Percentiles rank a stretch among this genome's conserved stretches.
phyloP scores from a whole-genome alignment of 2,888 invertebrate species.

The Gari tellinella region DNA sequence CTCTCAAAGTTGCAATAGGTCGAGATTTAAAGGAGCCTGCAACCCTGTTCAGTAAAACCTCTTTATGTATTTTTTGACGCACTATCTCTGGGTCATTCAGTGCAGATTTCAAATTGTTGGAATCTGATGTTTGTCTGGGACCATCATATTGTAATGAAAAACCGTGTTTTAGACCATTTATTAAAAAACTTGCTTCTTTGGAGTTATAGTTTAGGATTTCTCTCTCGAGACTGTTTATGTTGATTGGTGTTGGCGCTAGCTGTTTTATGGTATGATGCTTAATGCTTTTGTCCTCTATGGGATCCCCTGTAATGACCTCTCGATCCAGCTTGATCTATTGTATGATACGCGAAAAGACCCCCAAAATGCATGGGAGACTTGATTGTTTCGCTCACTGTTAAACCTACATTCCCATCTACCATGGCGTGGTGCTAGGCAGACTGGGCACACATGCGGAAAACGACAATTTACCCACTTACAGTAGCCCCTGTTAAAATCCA shows the following conservation, averaged over 20 bases:
- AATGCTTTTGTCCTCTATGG: conserved; percentile 1
- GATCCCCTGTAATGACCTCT: background rate
- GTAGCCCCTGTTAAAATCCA: conserved; percentile 1
- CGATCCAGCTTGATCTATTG: background rate
- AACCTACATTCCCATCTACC: background rate
- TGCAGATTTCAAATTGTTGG: conserved; percentile 14
- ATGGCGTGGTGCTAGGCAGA: background rate
- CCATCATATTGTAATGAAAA: conserved; percentile 13
- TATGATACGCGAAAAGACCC: background rate
- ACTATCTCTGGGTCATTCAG: background rate
- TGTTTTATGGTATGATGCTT: background rate
- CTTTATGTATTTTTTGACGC: conserved; percentile 13
- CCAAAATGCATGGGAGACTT: background rate
- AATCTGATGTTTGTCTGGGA: conserved; percentile 5
- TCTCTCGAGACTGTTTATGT: background rate
- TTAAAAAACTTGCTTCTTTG: conserved; percentile 2
- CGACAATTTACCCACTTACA: conserved; percentile 6
- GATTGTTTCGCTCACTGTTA: background rate
- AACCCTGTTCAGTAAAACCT: conserved; percentile 11
- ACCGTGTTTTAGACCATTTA: conserved; percentile 13
- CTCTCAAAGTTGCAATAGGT: conserved; percentile 18
- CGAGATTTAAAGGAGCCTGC: conserved; percentile 25
- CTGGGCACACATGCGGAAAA: conserved; percentile 1
- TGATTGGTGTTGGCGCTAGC: conserved; percentile 12
- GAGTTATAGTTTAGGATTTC: background rate